Base-by-base conservation (phyloP, 2,797 vertebrate species). In the Myripristis jacobus region DNA sequence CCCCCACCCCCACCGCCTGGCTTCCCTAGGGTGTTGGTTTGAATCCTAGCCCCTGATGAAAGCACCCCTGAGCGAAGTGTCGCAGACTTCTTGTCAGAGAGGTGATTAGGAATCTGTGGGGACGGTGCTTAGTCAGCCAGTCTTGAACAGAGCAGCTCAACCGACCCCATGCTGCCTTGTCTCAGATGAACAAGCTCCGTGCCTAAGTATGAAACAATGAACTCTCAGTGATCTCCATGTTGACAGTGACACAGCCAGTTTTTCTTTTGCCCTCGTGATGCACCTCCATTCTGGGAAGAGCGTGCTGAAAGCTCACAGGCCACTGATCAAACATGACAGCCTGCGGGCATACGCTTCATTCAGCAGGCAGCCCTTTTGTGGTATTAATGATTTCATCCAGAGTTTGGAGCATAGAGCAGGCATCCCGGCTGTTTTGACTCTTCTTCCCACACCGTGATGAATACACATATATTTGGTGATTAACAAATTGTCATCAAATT, bases 221-320 rank as follows among this genome's bases (percentile, higher is more conserved):
- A 31, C 69, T 50, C 55, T 68, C 56, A 34, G n/a, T 62, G 56
- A 75, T 60, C 46, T 79, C 24, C 4, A 27, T 61, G 59, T 44
- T 61, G 80, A 80, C 71, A 47, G 51, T 62, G 68, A 63, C 65
- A 34, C 22, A 27, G 41, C 51, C 56, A 38, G 50, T 72, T 79
- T 75, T 75, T 82, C 58, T 79, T 66, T 73, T 43, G 36, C 58
- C 34, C 38, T 62, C 0, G 8, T 86, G 85, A 90, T 70, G 64
- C 77, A 87, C 43, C 73, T 79, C 51, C 16, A 69, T 79, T 84
- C 83, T 91, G 75, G 80, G 82, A 91, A 86, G 71, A 63, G 69
- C 43, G 29, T 5, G 47, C 19, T 55, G 54, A 82, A 73, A 56
- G 77, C 84, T 82, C 66, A 85, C 74, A 75, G 43, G 61, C 52